A percentile compares a stretch with the other conserved stretches of the same genome.
phyloP scores from a whole-genome alignment of 2,888 invertebrate species.

The Eumacrocentrus americanus region DNA sequence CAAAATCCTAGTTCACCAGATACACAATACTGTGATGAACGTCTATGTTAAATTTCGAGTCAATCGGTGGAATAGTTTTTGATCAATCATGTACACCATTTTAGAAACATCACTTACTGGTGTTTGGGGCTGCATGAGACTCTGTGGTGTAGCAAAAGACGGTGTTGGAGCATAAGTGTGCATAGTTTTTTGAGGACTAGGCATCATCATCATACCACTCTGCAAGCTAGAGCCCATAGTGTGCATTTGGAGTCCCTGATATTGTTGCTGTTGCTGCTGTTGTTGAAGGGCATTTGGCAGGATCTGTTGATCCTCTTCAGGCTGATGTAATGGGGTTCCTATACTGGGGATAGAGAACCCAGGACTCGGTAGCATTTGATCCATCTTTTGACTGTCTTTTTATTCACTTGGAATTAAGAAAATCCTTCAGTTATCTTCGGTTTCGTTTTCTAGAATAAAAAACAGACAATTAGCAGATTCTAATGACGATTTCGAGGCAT shows the following conservation, averaged over 20 bases:
- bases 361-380: slow-evolving; percentile 90
- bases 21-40: no score
- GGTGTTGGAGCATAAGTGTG: slow-evolving; percentile 78
- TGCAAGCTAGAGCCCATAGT: slow-evolving; percentile 66
- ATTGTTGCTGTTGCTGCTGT: slow-evolving; percentile 70
- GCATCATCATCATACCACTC: slow-evolving; percentile 69
- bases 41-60: no score
- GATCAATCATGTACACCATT: neutral
- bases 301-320: slow-evolving; percentile 90
- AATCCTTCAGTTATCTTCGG: no score
- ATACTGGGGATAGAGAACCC: slow-evolving; percentile 89
- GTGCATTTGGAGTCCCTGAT: slow-evolving; percentile 64
- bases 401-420: no score
- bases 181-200: slow-evolving; percentile 75
- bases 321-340: slow-evolving; percentile 87
- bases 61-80: no score
- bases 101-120: slow-evolving; percentile 77
- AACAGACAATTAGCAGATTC: no score
- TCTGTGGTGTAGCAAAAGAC: slow-evolving; percentile 79
- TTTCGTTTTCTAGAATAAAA: no score
- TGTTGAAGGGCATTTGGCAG: slow-evolving; percentile 83
- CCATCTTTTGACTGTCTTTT: no score
- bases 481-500: no score
- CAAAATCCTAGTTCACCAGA: no score
- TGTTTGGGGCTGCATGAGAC: slow-evolving; percentile 88